Evolutionary conservation across 2,113 vertebrate genomes (phyloP).

Genomic region (Butorides virescens): DNA sequence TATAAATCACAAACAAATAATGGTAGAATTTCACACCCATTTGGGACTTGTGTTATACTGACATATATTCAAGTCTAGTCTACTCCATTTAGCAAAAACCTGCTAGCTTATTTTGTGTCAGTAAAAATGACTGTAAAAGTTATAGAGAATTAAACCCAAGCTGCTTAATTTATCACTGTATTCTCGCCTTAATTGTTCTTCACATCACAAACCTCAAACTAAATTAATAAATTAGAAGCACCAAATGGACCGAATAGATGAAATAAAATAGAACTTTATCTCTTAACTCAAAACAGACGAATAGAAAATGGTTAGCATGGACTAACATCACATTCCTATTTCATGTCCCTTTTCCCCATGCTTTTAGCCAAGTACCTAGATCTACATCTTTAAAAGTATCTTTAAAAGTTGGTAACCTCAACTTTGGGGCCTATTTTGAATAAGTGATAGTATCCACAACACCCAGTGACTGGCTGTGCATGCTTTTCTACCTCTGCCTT

Average conservation of each 20-base stretch:
- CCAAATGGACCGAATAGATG: background rate
- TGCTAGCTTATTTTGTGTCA: background rate
- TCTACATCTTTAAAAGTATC: background rate
- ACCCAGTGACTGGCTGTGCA: rapidly evolving
- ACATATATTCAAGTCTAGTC: background rate
- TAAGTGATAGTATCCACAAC: background rate
- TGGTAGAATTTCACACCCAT: background rate
- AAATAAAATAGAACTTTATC: background rate
- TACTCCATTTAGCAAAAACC: background rate
- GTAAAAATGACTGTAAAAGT: background rate
- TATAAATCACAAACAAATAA: background rate
- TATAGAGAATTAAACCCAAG: background rate
- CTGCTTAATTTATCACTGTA: background rate
- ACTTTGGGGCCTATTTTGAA: background rate
- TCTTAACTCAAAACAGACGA: background rate
- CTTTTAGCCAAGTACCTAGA: background rate
- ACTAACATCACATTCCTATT: background rate
- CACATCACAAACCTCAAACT: background rate
- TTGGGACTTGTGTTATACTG: background rate
- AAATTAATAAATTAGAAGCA: background rate
- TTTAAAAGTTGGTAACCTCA: background rate
- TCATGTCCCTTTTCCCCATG: background rate
- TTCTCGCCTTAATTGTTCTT: background rate
- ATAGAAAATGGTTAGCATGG: background rate
- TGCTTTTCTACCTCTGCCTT: background rate